Evolutionary conservation across 2,113 vertebrate species (phyloP), one percentile per base, ranked within the genome.

Genomic region (Pongo pygmaeus): DNA sequence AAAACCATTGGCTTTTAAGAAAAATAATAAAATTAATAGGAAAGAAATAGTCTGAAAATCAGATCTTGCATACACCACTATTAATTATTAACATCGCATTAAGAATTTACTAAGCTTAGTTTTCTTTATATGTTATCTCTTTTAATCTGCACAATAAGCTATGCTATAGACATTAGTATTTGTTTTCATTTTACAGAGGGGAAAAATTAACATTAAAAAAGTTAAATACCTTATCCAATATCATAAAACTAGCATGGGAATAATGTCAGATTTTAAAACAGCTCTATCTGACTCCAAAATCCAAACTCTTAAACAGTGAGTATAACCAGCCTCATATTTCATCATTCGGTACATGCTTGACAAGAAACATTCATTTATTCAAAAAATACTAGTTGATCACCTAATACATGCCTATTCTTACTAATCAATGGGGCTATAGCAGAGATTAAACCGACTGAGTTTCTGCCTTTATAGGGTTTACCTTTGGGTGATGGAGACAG

Each of bases 181-280:
- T 96, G 50, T 40, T 85, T 55, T 84, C 6, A 91, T 75, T 88
- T 95, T 92, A 77, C 22, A n/a, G 3, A 70, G 30, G 12, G 25
- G 59, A 86, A 88, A 67, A 78, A 48, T 90, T 38, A 93, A 91
- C 7, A 48, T 72, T 74, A 67, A 89, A 80, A 20, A 69, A 25
- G 13, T 93, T 50, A 79, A 84, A 25, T 84, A 84, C 5, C 6
- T 69, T 69, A 84, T 55, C 14, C 35, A 64, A 59, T 88, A 43
- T 80, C 23, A 30, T 88, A 91, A 95, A 91, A 80, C n/a, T 78
- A 89, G 4, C 20, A 38, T 40, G 52, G 61, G 5, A 16, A 40
- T 69, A 90, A 86, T 90, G 43, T 5, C 32, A 94, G 43, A n/a
- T 83, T 97, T 94, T 87, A 43, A 83, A 94, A 81, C 9, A 72